A percentile compares a stretch with the other conserved stretches of the same genome.
Conservation (phyloP, 2,113 vertebrate genomes). For the Deroptyus accipitrinus region DNA sequence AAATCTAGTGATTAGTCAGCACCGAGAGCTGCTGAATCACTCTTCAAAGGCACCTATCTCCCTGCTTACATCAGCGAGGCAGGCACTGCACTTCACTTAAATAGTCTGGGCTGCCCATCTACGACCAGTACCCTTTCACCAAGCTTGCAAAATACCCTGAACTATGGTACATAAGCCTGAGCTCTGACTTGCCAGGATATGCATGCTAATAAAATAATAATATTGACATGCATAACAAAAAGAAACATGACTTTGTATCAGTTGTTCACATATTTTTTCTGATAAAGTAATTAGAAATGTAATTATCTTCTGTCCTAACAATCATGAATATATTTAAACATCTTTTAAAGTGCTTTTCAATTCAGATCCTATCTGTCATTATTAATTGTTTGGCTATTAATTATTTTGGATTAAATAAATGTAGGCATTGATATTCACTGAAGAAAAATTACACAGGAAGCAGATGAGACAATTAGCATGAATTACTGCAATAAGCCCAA, state of each 20-base stretch:
- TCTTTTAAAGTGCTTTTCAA: background rate
- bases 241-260: background rate
- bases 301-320: background rate
- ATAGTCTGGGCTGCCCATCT: background rate
- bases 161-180: accelerated
- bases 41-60: constrained; percentile 70
- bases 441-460: constrained; percentile 2
- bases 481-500: constrained; percentile 31
- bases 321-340: background rate
- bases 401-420: constrained; percentile 41
- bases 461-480: constrained; percentile 33
- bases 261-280: background rate
- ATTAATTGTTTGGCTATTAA: constrained; percentile 32
- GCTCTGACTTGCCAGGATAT: background rate
- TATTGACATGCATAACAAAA: background rate
- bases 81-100: background rate
- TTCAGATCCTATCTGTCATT: background rate
- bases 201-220: background rate
- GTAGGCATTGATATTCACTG: constrained; percentile 18
- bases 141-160: background rate
- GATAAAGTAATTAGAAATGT: background rate
- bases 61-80: constrained; percentile 63
- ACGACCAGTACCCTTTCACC: background rate
- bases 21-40: constrained; percentile 65
- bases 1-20: constrained; percentile 69